These are phyloP conservation scores for Laticauda laticaudata DNA, from an alignment of 2,113 vertebrate genomes.

Conservation along the genomic window DNA sequence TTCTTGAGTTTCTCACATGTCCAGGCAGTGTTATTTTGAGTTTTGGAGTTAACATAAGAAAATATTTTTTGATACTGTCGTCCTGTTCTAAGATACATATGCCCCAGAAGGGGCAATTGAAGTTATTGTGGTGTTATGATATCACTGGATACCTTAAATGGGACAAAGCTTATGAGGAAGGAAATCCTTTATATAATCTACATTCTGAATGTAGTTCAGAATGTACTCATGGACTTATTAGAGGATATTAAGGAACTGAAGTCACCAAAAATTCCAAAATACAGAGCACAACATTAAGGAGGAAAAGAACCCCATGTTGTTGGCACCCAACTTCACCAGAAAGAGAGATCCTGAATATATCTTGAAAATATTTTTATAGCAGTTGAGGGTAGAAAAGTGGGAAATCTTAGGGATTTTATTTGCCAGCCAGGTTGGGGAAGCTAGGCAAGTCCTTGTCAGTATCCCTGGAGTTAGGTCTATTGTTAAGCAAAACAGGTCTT, in stretches of 20 bases:
- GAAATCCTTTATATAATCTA: not conserved
- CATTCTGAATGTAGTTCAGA: not conserved
- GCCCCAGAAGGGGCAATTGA: not conserved
- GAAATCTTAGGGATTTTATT: not conserved
- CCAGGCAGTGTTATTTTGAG: not conserved
- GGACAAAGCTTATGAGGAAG: not conserved
- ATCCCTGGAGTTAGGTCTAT: not conserved
- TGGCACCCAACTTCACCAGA: not conserved
- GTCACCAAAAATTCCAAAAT: not conserved
- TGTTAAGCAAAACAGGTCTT: not conserved
- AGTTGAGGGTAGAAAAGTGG: not conserved
- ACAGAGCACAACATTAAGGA: not conserved
- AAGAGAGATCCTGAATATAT: not conserved
- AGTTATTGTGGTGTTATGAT: not conserved
- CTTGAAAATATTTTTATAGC: not conserved
- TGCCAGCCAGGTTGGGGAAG: not conserved
- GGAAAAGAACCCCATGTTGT: too few species aligned
- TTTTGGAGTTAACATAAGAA: too few species aligned
- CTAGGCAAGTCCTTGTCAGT: not conserved
- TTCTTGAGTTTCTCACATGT: not conserved
- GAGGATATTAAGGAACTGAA: not conserved
- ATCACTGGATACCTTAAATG: not conserved
- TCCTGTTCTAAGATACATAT: not conserved
- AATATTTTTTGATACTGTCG: not conserved
- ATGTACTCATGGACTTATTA: not conserved